phyloP scores from a whole-genome alignment of 2,888 invertebrate genomes.

The Drosophila vallismaia region DNA sequence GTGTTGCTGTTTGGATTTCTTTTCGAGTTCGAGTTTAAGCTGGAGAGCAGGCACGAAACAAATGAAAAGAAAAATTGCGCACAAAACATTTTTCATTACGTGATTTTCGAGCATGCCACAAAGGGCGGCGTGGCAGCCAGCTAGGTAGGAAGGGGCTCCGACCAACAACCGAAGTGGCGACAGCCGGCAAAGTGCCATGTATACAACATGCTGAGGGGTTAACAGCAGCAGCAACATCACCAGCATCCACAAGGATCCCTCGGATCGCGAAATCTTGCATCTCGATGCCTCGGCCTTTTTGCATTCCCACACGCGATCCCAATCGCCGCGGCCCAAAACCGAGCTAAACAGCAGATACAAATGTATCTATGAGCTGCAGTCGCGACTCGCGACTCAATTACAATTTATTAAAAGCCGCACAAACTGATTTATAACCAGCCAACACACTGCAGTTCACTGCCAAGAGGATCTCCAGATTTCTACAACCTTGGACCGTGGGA shows the following conservation, averaged over 20 bases:
- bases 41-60: constrained; percentile 49
- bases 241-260: constrained; percentile 61
- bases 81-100: constrained; percentile 79
- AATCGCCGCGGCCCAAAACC: constrained; percentile 44
- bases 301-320: constrained; percentile 80
- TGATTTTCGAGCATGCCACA: constrained; percentile 71
- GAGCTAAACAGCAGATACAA: constrained; percentile 51
- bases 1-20: background rate
- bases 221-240: constrained; percentile 60
- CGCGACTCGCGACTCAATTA: constrained; percentile 81
- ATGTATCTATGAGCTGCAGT: constrained; percentile 71
- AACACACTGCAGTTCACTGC: constrained; percentile 15
- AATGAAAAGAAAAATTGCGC: constrained; percentile 76
- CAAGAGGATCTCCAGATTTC: constrained; percentile 17
- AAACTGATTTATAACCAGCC: constrained; percentile 74
- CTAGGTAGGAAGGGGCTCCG: constrained; percentile 9
- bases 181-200: constrained; percentile 81
- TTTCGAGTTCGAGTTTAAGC: constrained; percentile 3
- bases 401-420: constrained; percentile 78
- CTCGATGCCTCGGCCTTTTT: constrained; percentile 34
- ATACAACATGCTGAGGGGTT: constrained; percentile 61
- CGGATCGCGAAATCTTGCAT: constrained; percentile 11
- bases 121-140: constrained; percentile 21
- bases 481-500: constrained; percentile 17
- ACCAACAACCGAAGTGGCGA: constrained; percentile 72